Base-by-base conservation (phyloP, 1,140 invertebrate genomes). In the Nebria ingens region DNA sequence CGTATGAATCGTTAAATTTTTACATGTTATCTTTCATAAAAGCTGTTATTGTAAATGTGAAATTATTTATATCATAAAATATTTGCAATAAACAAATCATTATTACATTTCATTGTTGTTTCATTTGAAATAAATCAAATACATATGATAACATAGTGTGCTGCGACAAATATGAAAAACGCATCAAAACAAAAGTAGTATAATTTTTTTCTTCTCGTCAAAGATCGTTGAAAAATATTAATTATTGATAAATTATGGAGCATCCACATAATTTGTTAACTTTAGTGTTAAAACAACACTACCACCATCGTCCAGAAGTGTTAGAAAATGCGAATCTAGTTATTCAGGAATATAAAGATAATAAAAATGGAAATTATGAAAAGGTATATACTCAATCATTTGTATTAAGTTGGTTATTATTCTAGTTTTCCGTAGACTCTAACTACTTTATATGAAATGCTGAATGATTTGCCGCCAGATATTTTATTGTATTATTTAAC, bases 401-500 rank as follows among this genome's bases (percentile, higher is more conserved):
- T 52, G 12, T 55, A 19, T 23, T 19, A 19, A 21, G 34, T 54
- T 21, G 45, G 13, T 17, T 2, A 21, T 22, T 21, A 53, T 50
- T 45, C 11, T 49, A 22, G 50, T 50, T n/a, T 54, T 29, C 23
- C 2, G 38, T 45, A 64, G 63, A 62, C 61, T 11, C 52, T 65
- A 17, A 60, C 61, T 54, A 51, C 53, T 19, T 57, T 65, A 0
- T 64, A 59, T 57, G 52, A 38, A 29, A 50, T 59, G 40, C 57
- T 65, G 61, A 61, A 60, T 40, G 60, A 65, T 56, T 56, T 65
- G 54, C 64, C 64, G 15, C 49, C 58, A 34, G 56, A 61, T 51
- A 61, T 65, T 22, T 22, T 65, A n/a, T 54, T 65, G 11, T 65
- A 65, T 51, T 59, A 63, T 21, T 53, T 65, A 25, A 65, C 61